Conservation (phyloP, 2,113 vertebrate genomes). For the Corythaixoides concolor region DNA sequence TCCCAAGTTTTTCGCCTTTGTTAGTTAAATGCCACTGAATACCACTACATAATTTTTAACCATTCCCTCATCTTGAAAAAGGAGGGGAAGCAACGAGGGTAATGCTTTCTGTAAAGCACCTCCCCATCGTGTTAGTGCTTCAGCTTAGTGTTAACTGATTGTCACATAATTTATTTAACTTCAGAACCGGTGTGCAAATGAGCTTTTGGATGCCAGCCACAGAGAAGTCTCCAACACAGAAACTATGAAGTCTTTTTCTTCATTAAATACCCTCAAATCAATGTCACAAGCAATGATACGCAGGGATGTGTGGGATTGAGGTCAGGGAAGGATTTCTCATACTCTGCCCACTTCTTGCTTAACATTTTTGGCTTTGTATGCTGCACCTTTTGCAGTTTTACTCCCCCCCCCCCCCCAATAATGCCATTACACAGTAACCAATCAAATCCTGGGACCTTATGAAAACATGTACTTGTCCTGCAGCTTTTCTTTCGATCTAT, state of each 20-base stretch:
- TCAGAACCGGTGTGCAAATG: neutral
- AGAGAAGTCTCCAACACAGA: neutral
- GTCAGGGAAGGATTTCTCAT: neutral
- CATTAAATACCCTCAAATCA: conserved; percentile 23
- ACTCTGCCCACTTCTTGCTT: neutral
- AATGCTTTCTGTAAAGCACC: neutral
- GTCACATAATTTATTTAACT: neutral
- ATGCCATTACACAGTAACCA: neutral
- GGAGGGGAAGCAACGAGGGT: neutral
- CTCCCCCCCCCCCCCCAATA: neutral
- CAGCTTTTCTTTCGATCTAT: neutral
- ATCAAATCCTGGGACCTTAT: neutral
- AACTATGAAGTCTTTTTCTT: neutral
- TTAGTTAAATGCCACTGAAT: neutral
- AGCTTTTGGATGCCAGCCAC: conserved; percentile 14
- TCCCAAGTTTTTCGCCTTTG: neutral
- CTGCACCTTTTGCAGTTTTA: neutral
- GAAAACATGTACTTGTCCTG: neutral
- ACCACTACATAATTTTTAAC: neutral
- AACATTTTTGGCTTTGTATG: neutral
- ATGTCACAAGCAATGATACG: neutral
- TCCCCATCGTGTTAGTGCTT: neutral
- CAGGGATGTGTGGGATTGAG: neutral
- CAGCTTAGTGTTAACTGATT: neutral
- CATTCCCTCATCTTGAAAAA: neutral